Percentiles rank a stretch among this genome's conserved stretches.
Conservation (phyloP, 2,888 invertebrate species). For the Eucera pruinosa region DNA sequence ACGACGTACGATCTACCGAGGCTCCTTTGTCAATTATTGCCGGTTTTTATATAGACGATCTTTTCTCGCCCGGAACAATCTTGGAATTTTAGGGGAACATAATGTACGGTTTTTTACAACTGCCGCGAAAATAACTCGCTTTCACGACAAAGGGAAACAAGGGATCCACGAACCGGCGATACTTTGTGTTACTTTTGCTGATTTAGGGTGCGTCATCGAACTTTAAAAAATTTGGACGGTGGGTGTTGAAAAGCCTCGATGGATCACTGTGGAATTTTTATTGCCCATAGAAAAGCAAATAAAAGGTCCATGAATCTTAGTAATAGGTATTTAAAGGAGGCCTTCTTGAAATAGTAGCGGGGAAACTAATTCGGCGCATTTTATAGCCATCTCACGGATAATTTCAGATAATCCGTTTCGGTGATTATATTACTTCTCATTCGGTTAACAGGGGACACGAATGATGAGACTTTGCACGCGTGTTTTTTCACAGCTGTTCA, state of each 20-base stretch:
- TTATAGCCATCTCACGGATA: too few species aligned
- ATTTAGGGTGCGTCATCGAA: not conserved
- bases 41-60: slow-evolving; percentile 1
- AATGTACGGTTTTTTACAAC: slow-evolving; percentile 26
- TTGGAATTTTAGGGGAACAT: slow-evolving; percentile 17
- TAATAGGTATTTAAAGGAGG: not conserved
- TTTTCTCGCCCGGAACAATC: not conserved
- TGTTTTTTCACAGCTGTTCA: too few species aligned
- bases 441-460: too few species aligned
- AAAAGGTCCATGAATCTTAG: not conserved
- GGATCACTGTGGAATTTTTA: not conserved
- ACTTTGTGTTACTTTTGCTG: not conserved
- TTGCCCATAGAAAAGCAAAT: too few species aligned
- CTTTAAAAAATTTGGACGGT: not conserved
- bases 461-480: too few species aligned
- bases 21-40: slow-evolving; percentile 37
- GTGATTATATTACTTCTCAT: too few species aligned
- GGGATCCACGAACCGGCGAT: not conserved
- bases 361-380: too few species aligned
- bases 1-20: slow-evolving; percentile 31
- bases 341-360: not conserved
- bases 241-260: not conserved
- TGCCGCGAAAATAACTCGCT: slow-evolving; percentile 14
- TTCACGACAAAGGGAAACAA: slow-evolving; percentile 6
- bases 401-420: too few species aligned